Evolutionary conservation across 1,140 invertebrate genomes (phyloP), one percentile per base, ranked within the genome.

Genomic region (Heliconius eleuchia): DNA sequence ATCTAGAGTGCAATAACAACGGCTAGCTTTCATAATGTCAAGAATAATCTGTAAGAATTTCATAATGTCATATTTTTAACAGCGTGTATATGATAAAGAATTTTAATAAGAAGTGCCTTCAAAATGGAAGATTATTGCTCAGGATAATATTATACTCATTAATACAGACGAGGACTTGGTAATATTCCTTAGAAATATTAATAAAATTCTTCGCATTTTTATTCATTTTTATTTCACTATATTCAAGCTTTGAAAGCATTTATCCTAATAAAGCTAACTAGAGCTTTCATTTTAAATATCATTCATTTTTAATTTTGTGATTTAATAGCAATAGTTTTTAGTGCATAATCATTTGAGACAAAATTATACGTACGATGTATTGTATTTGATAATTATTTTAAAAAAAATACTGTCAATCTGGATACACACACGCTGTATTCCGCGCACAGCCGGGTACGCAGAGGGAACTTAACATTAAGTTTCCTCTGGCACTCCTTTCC

Each of bases 1-100:
- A 74, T 74, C 50, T 5, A 66, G 13, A 66, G 60, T 66, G 60
- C 60, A 66, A 66, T 66, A 66, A 66, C 27, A 66, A 66, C 60
- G 60, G n/a, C 27, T 27, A 66, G 60, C 60, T 66, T 66, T 66
- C 60, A 66, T 11, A 30, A 11, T 66, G 60, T 6, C 60, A 66
- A 30, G 60, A 60, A 66, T 66, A 66, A 23, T 30, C 23, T 66
- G 57, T 60, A 66, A 66, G 60, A 66, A 66, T 66, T 66, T 66
- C 27, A 66, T 66, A 66, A 66, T 16, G 60, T 30, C 23, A 66
- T 23, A 60, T 66, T 66, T 66, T 30, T 13, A 30, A 66, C 9
- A 66, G 4, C 60, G 60, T 30, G 60, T 66, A 66, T 30, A 66
- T 66, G 60, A 66, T 66, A 66, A 66, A 66, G 60, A 66, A 66